Evolutionary conservation across 2,888 invertebrate species (phyloP), one percentile per base, ranked within the genome.

Genomic region (Agriopis marginaria): DNA sequence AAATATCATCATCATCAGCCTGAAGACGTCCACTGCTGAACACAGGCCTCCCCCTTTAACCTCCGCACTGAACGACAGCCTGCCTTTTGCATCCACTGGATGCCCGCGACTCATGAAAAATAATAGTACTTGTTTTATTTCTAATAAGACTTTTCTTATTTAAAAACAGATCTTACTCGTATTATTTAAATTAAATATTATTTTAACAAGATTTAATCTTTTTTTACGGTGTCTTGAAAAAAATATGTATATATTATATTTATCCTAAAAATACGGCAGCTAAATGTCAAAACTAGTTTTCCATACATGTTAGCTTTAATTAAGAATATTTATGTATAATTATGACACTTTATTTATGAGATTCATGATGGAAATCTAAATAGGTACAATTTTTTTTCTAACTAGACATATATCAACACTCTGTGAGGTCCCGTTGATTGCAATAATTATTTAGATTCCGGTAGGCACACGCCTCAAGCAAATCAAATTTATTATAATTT

Each of bases 401-500:
- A 58, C 7, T n/a, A 45, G 11, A 58, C 47, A 58, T 58, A 44
- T 32, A 49, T 39, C 8, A 56, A 40, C 45, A 11, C n/a, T 63
- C 17, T 66, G 75, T 77, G 75, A 74, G 77, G 75, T 75, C 75
- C 49, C 47, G 49, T 64, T 58, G 42, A 68, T 68, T 61, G 63
- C 55, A 63, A 68, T 68, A 56, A 42, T 49, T 23, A 23, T 23
- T 23, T 64, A 53, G 45, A 58, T 47, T 64, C 68, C 63, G 70
- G 63, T 51, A 61, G 71, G 71, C 63, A 45, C 55, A 50, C 40
- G 73, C 76, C 73, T 53, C 71, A 61, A 73, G 73, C 72, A 55
- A 70, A 61, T 64, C 63, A 69, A 71, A 68, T 69, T 70, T 66
- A 74, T 77, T 74, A 77, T 73, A 69, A 66, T 72, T 75, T 75